Percentiles rank a stretch among this genome's conserved stretches.
Evolutionary conservation across 2,797 vertebrate genomes (phyloP).

Genomic region (Eupleurogrammus muticus): DNA sequence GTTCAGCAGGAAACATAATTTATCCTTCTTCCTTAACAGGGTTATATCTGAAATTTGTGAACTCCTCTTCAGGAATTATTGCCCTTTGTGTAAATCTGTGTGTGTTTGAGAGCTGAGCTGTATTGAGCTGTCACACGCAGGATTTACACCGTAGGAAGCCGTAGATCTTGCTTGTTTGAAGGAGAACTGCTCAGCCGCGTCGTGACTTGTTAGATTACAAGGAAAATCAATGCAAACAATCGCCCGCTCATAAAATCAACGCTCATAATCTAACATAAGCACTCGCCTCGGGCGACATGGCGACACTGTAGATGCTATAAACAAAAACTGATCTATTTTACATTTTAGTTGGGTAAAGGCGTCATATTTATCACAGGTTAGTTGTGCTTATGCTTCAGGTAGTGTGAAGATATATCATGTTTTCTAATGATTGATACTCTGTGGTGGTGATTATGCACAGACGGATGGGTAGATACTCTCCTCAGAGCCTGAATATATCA

Average conservation of each 20-base stretch:
- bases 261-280: background rate
- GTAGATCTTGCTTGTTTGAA: conserved; percentile 1
- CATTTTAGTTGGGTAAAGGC: background rate
- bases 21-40: conserved; percentile 4
- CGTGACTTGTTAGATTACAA: conserved; percentile 7
- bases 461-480: too few relatives aligned
- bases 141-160: conserved; percentile 29
- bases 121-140: conserved; percentile 15
- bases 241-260: background rate
- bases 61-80: conserved; percentile 20
- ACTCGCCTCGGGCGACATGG: background rate
- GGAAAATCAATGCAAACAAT: conserved; percentile 26
- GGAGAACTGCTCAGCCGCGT: background rate
- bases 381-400: background rate
- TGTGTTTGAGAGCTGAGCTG: conserved; percentile 14
- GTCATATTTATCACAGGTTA: background rate
- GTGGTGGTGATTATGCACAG: background rate
- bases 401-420: background rate
- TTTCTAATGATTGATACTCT: background rate
- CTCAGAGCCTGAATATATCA: background rate
- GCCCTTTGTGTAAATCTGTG: conserved; percentile 21
- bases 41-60: conserved; percentile 16
- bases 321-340: conserved; percentile 6
- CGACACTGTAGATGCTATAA: background rate
- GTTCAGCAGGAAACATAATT: conserved; percentile 16